Conservation (phyloP, 2,797 vertebrate genomes). For the Adelosebastes latens region DNA sequence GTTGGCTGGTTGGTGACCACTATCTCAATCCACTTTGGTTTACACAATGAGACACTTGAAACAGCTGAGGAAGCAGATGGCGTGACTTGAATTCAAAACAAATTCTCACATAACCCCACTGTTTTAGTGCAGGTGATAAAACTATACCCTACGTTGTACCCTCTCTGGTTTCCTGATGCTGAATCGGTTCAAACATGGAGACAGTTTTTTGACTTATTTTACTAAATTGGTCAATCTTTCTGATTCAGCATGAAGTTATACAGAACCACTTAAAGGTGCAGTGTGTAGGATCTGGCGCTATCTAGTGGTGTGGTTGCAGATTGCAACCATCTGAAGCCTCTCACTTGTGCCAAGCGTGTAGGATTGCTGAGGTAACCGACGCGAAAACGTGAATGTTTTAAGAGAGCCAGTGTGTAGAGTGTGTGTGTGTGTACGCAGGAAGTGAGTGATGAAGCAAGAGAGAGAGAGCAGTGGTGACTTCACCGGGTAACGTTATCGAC, state of each 20-base stretch:
- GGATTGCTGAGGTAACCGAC: too few species aligned
- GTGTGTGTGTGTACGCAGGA: too few species aligned
- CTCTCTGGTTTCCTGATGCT: background rate
- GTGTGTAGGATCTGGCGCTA: too few species aligned
- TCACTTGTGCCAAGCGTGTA: too few species aligned
- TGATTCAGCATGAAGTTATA: background rate
- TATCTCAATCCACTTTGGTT: background rate
- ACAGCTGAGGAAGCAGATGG: background rate
- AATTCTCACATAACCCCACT: background rate
- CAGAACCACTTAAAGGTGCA: background rate
- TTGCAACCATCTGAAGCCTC: too few species aligned
- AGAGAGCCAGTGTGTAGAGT: too few species aligned
- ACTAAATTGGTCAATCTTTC: background rate
- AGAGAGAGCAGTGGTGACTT: too few species aligned
- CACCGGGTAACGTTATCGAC: too few species aligned
- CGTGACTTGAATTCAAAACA: background rate
- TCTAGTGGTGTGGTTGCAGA: too few species aligned
- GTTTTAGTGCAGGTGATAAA: background rate
- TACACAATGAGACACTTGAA: background rate
- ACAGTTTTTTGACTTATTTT: background rate
- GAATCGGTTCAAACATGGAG: background rate
- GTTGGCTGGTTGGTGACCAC: conserved; percentile 44
- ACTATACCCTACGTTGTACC: too few species aligned
- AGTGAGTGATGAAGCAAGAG: too few species aligned
- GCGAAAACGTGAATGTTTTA: too few species aligned